Conservation (phyloP, 53 echinoderm and acorn worm species). For the Echinometra lucunter region DNA sequence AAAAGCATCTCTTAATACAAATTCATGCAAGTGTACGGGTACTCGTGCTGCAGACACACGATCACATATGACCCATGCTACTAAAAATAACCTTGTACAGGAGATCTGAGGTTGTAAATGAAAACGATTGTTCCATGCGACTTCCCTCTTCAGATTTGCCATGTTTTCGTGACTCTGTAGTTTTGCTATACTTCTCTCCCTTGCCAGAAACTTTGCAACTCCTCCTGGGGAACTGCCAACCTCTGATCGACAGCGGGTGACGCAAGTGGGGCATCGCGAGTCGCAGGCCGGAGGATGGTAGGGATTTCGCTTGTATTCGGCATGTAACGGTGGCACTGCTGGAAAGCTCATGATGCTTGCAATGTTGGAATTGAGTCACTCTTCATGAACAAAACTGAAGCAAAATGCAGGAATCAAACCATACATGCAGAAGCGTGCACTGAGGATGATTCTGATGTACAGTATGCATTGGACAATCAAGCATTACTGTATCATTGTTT, state of each 20-base stretch:
- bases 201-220: neutral
- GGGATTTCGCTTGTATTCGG: slow-evolving; percentile 42
- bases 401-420: no score
- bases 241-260: neutral
- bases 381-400: no score
- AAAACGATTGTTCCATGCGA: slow-evolving; percentile 49
- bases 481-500: no score
- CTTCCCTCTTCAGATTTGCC: slow-evolving; percentile 40
- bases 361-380: neutral
- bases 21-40: neutral
- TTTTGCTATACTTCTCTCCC: neutral
- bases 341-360: slow-evolving; percentile 8
- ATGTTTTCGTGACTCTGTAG: neutral
- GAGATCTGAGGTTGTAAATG: neutral
- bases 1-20: neutral
- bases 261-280: slow-evolving; percentile 41
- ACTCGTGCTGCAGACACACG: neutral
- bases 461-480: no score
- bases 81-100: neutral
- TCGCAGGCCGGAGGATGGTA: slow-evolving; percentile 61
- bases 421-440: no score
- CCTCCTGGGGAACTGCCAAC: neutral
- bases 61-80: no score
- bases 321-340: neutral
- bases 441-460: no score